phyloP scores from a whole-genome alignment of 92 coral and sea anemone species.

The Heteractis magnifica region DNA sequence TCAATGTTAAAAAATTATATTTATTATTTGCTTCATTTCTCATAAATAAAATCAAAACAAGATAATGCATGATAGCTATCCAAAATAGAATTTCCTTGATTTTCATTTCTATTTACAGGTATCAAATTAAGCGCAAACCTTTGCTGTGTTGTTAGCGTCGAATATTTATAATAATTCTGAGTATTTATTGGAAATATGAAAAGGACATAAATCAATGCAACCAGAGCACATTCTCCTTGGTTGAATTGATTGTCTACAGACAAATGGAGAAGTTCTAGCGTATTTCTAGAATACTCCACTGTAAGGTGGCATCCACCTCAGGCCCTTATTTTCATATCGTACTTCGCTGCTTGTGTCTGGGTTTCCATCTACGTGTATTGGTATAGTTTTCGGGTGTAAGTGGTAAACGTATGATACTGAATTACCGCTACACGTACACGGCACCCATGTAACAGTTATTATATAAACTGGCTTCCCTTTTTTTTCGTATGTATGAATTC shows the following conservation, averaged over 20 bases:
- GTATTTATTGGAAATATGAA: neutral
- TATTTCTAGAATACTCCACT: too few relatives aligned
- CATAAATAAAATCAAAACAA: conserved; percentile 45
- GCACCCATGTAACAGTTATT: too few relatives aligned
- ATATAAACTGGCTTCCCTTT: too few relatives aligned
- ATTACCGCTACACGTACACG: too few relatives aligned
- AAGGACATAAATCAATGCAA: neutral
- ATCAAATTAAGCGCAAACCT: conserved; percentile 26
- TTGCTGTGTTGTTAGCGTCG: neutral
- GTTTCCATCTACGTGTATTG: too few relatives aligned
- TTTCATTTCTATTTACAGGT: conserved; percentile 34
- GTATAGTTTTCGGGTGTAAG: too few relatives aligned
- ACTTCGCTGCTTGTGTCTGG: too few relatives aligned
- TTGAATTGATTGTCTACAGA: neutral
- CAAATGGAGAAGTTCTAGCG: too few relatives aligned
- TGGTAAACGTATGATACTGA: too few relatives aligned
- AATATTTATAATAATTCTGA: neutral
- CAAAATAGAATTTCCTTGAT: conserved; percentile 37
- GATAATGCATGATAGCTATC: conserved; percentile 22
- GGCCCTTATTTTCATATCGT: too few relatives aligned
- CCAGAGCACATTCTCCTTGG: neutral
- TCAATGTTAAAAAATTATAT: conserved; percentile 8
- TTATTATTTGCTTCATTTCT: conserved; percentile 18
- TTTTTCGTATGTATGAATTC: too few relatives aligned
- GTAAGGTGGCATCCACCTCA: too few relatives aligned